These are phyloP conservation scores for Megastigmus dorsalis DNA, from an alignment of 2,888 invertebrate genomes.

Conservation along the genomic window DNA sequence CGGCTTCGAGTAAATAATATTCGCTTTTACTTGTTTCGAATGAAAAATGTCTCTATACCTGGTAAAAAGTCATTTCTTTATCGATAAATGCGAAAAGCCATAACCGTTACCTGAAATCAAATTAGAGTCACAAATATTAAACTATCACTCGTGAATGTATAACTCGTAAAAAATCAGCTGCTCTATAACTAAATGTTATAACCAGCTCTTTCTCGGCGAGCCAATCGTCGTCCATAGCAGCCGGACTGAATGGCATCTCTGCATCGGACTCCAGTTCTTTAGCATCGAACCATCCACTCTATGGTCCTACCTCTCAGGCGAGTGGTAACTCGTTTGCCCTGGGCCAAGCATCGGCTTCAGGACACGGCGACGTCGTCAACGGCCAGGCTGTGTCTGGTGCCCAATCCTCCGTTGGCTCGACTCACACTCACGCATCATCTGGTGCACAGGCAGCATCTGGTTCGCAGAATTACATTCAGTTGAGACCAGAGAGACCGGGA, in stretches of 20 bases:
- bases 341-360: constrained; percentile 63
- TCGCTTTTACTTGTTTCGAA: no score
- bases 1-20: no score
- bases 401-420: constrained; percentile 62
- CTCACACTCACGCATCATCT: constrained; percentile 60
- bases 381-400: constrained; percentile 64
- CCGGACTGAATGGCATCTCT: constrained; percentile 64
- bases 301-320: constrained; percentile 60
- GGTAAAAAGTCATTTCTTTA: no score
- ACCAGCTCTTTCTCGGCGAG: constrained; percentile 64
- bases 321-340: constrained; percentile 62
- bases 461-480: neutral
- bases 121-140: no score
- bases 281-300: constrained; percentile 61
- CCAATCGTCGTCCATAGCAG: constrained; percentile 65
- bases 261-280: constrained; percentile 63
- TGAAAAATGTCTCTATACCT: no score
- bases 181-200: no score
- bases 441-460: constrained; percentile 59
- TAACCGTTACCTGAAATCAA: no score
- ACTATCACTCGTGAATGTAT: no score
- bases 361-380: constrained; percentile 64
- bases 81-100: no score
- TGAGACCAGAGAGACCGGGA: neutral
- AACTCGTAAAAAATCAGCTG: no score